Percentiles rank a stretch among this genome's conserved stretches.
Evolutionary conservation across 2,797 vertebrate species (phyloP).

Genomic region (Anolis apletophallus): DNA sequence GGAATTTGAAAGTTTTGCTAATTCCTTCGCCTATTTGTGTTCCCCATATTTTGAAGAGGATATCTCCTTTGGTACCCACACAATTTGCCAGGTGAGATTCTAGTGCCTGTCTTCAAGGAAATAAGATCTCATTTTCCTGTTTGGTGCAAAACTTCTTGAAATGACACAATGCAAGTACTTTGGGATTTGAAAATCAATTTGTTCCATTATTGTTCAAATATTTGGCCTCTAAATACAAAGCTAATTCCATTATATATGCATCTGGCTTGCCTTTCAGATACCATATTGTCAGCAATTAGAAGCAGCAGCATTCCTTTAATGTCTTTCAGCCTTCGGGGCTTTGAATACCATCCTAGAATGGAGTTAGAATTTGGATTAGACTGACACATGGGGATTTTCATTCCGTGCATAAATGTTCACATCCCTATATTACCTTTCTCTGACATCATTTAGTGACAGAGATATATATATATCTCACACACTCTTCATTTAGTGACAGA

Average conservation of each 20-base stretch:
- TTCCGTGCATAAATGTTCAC: not conserved
- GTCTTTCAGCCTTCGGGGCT: not conserved
- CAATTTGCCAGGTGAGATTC: not conserved
- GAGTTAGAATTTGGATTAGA: not conserved
- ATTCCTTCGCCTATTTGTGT: not conserved
- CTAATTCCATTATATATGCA: not conserved
- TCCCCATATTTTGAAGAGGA: not conserved
- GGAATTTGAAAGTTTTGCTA: not conserved
- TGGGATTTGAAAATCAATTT: not conserved
- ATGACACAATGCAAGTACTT: not conserved
- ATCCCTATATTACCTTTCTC: not conserved
- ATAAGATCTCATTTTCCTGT: not conserved
- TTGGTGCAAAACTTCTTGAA: not conserved
- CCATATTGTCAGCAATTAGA: constrained; percentile 6
- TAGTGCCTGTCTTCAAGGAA: not conserved
- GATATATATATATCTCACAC: too few species aligned
- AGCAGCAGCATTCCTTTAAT: not conserved
- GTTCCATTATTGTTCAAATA: not conserved
- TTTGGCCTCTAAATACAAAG: not conserved
- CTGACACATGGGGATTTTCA: not conserved
- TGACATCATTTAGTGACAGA: not conserved
- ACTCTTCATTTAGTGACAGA: not conserved
- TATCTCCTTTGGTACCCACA: not conserved
- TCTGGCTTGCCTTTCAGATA: not conserved
- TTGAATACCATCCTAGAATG: constrained; percentile 5